A percentile compares a stretch with the other conserved stretches of the same genome.
Evolutionary conservation across 2,797 vertebrate genomes (phyloP).

Genomic region (Lacerta viridis): DNA sequence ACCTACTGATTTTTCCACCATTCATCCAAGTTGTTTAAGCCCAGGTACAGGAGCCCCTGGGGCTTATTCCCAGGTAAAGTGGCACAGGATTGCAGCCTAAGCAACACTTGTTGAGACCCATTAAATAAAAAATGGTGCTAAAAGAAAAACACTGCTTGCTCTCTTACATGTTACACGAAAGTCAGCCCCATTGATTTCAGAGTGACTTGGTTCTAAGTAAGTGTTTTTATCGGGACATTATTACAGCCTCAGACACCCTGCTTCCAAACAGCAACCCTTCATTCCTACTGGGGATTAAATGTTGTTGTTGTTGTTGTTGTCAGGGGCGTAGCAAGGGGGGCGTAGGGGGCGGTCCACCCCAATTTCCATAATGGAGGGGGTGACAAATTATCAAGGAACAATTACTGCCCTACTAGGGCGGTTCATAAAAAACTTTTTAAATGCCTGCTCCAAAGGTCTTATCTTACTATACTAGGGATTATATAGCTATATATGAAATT

Average conservation of each 20-base stretch:
- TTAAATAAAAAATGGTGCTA: neutral
- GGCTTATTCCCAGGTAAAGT: neutral
- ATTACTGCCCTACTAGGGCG: too few species aligned
- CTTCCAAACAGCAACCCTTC: conserved; percentile 6
- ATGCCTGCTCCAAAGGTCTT: too few species aligned
- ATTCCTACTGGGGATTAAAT: neutral
- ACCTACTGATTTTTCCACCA: neutral
- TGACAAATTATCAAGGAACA: too few species aligned
- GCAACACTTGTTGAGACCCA: neutral
- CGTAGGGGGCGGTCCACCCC: too few species aligned
- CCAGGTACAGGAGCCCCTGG: neutral
- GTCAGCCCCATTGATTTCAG: conserved; percentile 4
- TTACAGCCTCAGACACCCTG: conserved; percentile 1
- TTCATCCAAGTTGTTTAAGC: neutral
- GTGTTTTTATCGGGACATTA: neutral
- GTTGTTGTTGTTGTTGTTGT: neutral
- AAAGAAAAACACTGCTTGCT: neutral
- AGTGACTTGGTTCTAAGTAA: neutral
- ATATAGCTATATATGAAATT: too few species aligned
- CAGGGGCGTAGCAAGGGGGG: too few species aligned
- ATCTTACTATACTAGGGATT: too few species aligned
- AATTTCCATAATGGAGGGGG: too few species aligned
- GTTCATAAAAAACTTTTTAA: too few species aligned
- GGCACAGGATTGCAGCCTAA: neutral
- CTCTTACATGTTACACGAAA: neutral